phyloP scores from a whole-genome alignment of 2,888 invertebrate genomes.

The Cyaniris semiargus region DNA sequence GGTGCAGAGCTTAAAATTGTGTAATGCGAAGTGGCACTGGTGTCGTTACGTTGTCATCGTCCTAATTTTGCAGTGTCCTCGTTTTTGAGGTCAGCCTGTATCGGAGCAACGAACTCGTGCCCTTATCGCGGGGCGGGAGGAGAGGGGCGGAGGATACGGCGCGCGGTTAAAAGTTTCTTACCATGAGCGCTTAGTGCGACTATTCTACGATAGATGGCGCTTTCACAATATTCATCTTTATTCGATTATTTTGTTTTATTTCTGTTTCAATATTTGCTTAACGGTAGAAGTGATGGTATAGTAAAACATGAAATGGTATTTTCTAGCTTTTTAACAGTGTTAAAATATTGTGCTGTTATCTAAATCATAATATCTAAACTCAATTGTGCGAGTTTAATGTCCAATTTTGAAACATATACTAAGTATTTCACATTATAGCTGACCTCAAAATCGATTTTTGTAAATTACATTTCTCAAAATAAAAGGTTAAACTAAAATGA shows the following conservation, averaged over 20 bases:
- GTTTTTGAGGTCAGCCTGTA: slow-evolving; percentile 85
- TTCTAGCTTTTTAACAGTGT: too few relatives aligned
- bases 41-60: slow-evolving; percentile 79
- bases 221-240: slow-evolving; percentile 43
- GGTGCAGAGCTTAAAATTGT: slow-evolving; percentile 57
- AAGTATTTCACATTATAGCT: too few relatives aligned
- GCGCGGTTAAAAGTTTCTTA: slow-evolving; percentile 50
- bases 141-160: slow-evolving; percentile 57
- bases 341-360: too few relatives aligned
- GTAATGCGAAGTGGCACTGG: slow-evolving; percentile 59
- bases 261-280: neutral
- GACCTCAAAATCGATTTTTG: too few relatives aligned
- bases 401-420: too few relatives aligned
- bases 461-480: too few relatives aligned
- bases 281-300: neutral
- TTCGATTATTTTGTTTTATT: slow-evolving; percentile 30
- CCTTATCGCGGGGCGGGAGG: slow-evolving; percentile 74
- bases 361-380: too few relatives aligned
- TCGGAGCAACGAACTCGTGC: slow-evolving; percentile 80
- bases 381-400: too few relatives aligned
- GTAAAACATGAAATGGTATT: neutral
- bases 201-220: slow-evolving; percentile 70
- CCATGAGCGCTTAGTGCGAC: slow-evolving; percentile 46
- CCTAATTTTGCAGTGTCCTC: slow-evolving; percentile 85
- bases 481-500: neutral